Conservation (phyloP, 2,888 invertebrate species). For the Tetheella fluctuosa region DNA sequence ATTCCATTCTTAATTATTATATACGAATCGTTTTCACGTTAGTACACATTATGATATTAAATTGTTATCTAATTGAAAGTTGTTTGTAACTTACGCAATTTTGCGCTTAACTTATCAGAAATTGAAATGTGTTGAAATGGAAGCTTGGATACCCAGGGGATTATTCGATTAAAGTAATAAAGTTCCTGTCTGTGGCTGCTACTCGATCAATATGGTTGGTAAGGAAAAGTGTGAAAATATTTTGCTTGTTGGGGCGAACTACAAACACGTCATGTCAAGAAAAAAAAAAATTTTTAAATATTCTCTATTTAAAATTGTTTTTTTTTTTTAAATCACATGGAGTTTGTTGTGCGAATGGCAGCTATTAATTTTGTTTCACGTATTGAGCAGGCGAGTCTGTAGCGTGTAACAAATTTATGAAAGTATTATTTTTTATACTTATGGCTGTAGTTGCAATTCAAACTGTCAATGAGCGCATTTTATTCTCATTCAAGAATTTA, state of each 20-base stretch:
- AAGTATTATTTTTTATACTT: too few species aligned
- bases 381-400: too few species aligned
- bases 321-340: neutral
- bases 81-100: slow-evolving; percentile 3
- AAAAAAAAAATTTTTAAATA: neutral
- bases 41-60: neutral
- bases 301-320: too few species aligned
- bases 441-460: too few species aligned
- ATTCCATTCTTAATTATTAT: too few species aligned
- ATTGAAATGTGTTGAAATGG: slow-evolving; percentile 1
- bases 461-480: too few species aligned
- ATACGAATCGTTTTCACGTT: neutral
- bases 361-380: neutral
- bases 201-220: slow-evolving; percentile 39
- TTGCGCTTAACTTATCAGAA: neutral
- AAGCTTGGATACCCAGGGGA: slow-evolving; percentile 20
- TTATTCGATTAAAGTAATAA: slow-evolving; percentile 56
- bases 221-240: slow-evolving; percentile 46
- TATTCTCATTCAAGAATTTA: too few species aligned
- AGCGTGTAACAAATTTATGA: too few species aligned
- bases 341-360: neutral
- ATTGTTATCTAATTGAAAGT: neutral
- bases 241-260: slow-evolving; percentile 15
- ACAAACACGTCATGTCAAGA: neutral
- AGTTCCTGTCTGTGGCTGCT: slow-evolving; percentile 41